Percentiles rank a stretch among this genome's conserved stretches.
These are phyloP conservation scores for Battus philenor DNA, from an alignment of 1,140 invertebrate species.

Conservation along the genomic window DNA sequence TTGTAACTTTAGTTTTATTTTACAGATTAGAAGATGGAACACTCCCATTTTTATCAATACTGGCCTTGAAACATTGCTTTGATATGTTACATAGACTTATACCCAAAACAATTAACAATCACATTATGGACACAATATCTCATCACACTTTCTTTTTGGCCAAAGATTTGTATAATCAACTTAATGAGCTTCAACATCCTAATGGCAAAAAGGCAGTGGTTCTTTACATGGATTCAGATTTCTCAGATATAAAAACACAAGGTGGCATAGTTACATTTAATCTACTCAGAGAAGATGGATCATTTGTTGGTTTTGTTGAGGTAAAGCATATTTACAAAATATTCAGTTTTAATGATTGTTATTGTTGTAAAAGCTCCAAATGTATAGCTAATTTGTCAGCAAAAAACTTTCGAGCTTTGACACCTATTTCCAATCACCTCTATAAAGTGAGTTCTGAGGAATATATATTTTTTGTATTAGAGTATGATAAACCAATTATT, in stretches of 20 bases:
- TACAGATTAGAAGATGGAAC: slow-evolving; percentile 97
- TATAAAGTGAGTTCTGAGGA: no score
- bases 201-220: slow-evolving; percentile 84
- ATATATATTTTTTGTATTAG: no score
- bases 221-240: slow-evolving; percentile 86
- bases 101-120: slow-evolving; percentile 59
- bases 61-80: slow-evolving; percentile 89
- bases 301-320: slow-evolving; percentile 92
- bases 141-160: slow-evolving; percentile 87
- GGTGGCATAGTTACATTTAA: slow-evolving; percentile 95
- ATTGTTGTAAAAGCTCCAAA: no score
- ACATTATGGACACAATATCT: slow-evolving; percentile 82
- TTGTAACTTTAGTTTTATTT: slow-evolving; percentile 23
- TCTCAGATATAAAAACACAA: slow-evolving; percentile 80
- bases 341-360: no score
- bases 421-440: no score
- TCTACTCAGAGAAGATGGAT: slow-evolving; percentile 84
- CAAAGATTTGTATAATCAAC: slow-evolving; percentile 81
- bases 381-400: no score
- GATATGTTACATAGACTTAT: slow-evolving; percentile 79
- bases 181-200: slow-evolving; percentile 81
- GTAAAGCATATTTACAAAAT: slow-evolving; percentile 77
- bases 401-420: no score
- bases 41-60: slow-evolving; percentile 89
- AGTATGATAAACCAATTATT: no score